Evolutionary conservation across 1,140 invertebrate species (phyloP).

Genomic region (Zaprionus taronus): DNA sequence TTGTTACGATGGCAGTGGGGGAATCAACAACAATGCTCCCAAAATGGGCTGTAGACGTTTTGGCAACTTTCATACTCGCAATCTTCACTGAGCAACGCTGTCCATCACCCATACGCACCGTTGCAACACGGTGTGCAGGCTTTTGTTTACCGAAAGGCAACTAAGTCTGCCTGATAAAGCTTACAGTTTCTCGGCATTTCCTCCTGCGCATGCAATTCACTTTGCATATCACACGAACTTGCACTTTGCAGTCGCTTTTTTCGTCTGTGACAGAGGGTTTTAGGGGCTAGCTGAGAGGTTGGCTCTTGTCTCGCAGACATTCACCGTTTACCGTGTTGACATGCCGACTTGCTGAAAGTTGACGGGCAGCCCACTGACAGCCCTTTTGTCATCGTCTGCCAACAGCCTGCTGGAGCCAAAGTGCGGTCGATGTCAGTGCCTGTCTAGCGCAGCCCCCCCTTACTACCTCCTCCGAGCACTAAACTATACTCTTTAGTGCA

Average conservation of each 20-base stretch:
- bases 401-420: background rate
- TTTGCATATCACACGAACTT: constrained; percentile 80
- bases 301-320: constrained; percentile 70
- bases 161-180: constrained; percentile 8
- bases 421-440: constrained; percentile 13
- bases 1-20: background rate
- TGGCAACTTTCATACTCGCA: constrained; percentile 6
- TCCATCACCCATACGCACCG: constrained; percentile 57
- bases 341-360: constrained; percentile 57
- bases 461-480: background rate
- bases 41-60: constrained; percentile 47
- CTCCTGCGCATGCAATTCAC: constrained; percentile 45
- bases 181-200: background rate
- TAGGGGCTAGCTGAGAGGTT: background rate
- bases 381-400: constrained; percentile 59
- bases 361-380: constrained; percentile 58
- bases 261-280: constrained; percentile 9
- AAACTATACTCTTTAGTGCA: background rate
- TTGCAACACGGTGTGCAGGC: constrained; percentile 35
- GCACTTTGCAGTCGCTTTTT: constrained; percentile 71
- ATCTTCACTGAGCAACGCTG: constrained; percentile 4
- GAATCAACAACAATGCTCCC: constrained; percentile 39
- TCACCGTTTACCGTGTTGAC: constrained; percentile 74
- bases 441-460: constrained; percentile 4
- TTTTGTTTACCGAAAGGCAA: constrained; percentile 46